phyloP scores from a whole-genome alignment of 1,140 invertebrate species.

The Chelonus insularis region DNA sequence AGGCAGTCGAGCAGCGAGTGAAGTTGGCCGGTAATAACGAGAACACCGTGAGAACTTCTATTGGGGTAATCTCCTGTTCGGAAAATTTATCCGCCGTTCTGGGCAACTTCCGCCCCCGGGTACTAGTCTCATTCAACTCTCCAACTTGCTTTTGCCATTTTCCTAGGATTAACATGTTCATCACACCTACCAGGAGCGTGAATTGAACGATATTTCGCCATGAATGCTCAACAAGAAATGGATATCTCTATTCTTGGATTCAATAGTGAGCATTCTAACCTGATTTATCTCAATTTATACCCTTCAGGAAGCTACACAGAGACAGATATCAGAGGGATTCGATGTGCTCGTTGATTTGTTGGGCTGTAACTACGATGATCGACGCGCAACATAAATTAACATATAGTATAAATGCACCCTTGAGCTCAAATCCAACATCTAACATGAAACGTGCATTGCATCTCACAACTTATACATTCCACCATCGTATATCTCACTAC shows the following conservation, averaged over 20 bases:
- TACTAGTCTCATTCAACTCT: conserved; percentile 13
- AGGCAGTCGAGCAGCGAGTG: conserved; percentile 8
- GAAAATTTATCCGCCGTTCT: conserved; percentile 49
- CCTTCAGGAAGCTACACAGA: not conserved
- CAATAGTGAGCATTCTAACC: no score
- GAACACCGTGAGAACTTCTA: conserved; percentile 23
- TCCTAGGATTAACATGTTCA: not conserved
- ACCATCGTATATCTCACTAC: conserved; percentile 22
- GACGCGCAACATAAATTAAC: conserved; percentile 1
- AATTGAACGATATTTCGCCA: no score
- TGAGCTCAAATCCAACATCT: not conserved
- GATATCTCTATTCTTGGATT: no score
- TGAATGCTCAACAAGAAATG: no score
- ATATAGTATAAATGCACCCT: not conserved
- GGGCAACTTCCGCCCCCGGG: conserved; percentile 36
- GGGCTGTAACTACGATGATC: not conserved
- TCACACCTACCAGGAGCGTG: no score
- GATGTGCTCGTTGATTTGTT: not conserved
- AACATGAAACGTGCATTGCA: not conserved
- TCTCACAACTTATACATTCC: conserved; percentile 14
- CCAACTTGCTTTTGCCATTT: not conserved
- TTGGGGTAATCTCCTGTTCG: conserved; percentile 49
- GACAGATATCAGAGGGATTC: not conserved
- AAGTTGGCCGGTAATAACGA: conserved; percentile 32
- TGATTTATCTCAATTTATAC: no score